These are phyloP conservation scores for Pterophyllum scalare DNA, from an alignment of 2,113 vertebrate species.

Conservation along the genomic window DNA sequence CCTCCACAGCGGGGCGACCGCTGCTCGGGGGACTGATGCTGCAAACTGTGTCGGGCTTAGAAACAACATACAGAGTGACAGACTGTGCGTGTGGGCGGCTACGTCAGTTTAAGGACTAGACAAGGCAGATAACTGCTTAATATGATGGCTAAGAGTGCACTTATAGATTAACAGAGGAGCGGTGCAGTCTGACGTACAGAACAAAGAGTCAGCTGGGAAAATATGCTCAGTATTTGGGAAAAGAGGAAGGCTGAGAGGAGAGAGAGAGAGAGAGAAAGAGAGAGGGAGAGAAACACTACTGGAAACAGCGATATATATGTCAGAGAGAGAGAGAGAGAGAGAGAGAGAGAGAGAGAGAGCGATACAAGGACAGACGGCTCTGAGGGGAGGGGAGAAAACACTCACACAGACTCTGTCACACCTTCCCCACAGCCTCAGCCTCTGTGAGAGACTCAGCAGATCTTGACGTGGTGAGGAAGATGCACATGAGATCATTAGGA, in stretches of 20 bases:
- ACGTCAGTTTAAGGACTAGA: not conserved
- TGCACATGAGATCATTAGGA: slow-evolving; percentile 49
- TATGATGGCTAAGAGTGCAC: not conserved
- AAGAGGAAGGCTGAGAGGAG: slow-evolving; percentile 47
- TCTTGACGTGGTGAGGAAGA: slow-evolving; percentile 58
- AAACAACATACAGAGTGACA: not conserved
- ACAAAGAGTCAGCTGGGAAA: slow-evolving; percentile 4
- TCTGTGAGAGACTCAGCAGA: slow-evolving; percentile 40
- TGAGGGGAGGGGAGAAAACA: slow-evolving; percentile 57
- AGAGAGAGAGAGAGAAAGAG: slow-evolving; percentile 21
- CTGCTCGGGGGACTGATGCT: not conserved
- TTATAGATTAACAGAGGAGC: not conserved
- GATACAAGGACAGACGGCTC: slow-evolving; percentile 67
- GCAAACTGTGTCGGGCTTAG: not conserved
- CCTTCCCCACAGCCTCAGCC: slow-evolving; percentile 37
- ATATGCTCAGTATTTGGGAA: slow-evolving; percentile 60
- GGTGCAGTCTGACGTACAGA: not conserved
- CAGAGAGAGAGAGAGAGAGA: slow-evolving; percentile 45
- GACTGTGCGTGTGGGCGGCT: not conserved
- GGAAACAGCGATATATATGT: slow-evolving; percentile 23
- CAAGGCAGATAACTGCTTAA: not conserved
- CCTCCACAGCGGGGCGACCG: slow-evolving; percentile 14
- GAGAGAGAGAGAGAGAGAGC: slow-evolving; percentile 58
- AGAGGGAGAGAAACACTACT: slow-evolving; percentile 50
- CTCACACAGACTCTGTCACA: slow-evolving; percentile 43